phyloP scores from a whole-genome alignment of 2,113 vertebrate genomes.

The Datnioides undecimradiatus region DNA sequence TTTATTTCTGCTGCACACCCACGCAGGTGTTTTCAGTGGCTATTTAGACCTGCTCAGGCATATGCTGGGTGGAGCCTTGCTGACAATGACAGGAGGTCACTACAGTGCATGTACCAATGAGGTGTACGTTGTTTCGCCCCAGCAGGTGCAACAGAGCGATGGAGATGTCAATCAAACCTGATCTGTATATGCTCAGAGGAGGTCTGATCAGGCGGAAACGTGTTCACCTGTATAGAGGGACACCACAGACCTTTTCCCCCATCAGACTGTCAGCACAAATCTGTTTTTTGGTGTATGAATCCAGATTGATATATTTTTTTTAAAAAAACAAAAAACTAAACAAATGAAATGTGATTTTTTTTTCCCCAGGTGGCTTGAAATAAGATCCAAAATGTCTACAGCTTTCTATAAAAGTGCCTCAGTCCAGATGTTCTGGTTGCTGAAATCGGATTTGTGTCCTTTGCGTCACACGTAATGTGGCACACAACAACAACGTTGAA shows the following conservation, averaged over 20 bases:
- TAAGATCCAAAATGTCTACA: no score
- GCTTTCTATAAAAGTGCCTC: no score
- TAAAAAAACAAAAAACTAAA: no score
- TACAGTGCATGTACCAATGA: neutral
- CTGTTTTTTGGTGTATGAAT: no score
- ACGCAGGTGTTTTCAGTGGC: neutral
- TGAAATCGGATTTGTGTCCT: no score
- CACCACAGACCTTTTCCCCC: conserved; percentile 9
- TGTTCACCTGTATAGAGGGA: conserved; percentile 36
- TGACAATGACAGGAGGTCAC: neutral
- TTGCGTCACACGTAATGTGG: no score
- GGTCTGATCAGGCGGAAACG: conserved; percentile 22
- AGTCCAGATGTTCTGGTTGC: no score
- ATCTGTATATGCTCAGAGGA: neutral
- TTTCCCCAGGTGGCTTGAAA: no score
- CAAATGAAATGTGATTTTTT: no score
- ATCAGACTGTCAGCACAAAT: no score
- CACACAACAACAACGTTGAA: no score
- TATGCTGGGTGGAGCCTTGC: neutral
- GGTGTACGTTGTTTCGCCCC: neutral
- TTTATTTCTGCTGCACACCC: neutral
- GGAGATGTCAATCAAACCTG: conserved; percentile 5
- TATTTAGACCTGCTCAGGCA: conserved; percentile 9
- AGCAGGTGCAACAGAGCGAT: conserved; percentile 9
- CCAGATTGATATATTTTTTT: no score